These are phyloP conservation scores for Urocynchramus pylzowi DNA, from an alignment of 2,113 vertebrate species.

Conservation along the genomic window DNA sequence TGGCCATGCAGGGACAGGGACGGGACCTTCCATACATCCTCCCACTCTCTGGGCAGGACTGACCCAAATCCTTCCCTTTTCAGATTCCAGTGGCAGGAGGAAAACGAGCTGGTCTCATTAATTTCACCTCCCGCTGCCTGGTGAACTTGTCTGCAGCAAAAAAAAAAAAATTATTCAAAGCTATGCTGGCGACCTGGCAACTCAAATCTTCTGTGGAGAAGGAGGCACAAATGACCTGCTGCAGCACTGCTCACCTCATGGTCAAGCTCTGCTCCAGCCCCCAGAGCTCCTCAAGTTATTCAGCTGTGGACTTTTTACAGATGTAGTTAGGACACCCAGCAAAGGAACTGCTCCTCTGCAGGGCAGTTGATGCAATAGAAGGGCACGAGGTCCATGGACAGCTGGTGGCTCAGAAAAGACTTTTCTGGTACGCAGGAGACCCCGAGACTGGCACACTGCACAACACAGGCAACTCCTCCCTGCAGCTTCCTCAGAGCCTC, in stretches of 20 bases:
- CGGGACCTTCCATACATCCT: not conserved
- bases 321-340: not conserved
- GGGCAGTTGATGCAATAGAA: not conserved
- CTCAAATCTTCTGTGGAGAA: not conserved
- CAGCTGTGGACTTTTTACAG: not conserved
- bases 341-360: not conserved
- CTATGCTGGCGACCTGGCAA: not conserved
- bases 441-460: rapidly evolving
- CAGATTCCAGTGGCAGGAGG: not conserved
- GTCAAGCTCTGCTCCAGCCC: not conserved
- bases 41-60: not conserved
- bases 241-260: not conserved
- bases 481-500: not conserved
- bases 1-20: not conserved
- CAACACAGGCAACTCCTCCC: not conserved
- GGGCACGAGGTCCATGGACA: not conserved
- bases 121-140: slow-evolving; percentile 11
- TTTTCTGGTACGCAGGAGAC: not conserved
- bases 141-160: not conserved
- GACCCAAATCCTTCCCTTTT: slow-evolving; percentile 18
- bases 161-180: not conserved
- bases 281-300: not conserved
- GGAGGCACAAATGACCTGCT: not conserved
- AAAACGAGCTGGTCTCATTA: not conserved
- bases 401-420: not conserved